These are phyloP conservation scores for Scolanthus callimorphus DNA, from an alignment of 92 coral and sea anemone genomes.

Conservation along the genomic window DNA sequence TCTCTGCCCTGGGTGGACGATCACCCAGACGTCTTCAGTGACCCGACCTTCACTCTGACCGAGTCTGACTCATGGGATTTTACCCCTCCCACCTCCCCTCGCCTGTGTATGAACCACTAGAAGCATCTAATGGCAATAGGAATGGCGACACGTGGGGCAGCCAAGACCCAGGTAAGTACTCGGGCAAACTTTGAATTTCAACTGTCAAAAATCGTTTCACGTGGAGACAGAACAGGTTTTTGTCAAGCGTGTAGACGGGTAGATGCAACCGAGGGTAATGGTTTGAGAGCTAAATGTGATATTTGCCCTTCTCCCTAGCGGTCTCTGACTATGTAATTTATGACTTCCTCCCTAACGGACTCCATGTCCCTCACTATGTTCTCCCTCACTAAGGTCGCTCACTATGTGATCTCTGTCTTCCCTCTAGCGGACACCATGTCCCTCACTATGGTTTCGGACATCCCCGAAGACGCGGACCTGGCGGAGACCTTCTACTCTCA, in stretches of 20 bases:
- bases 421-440: slow-evolving; percentile 35
- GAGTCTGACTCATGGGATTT: slow-evolving; percentile 13
- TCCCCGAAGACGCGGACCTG: slow-evolving; percentile 83
- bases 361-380: too few relatives aligned
- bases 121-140: slow-evolving; percentile 18
- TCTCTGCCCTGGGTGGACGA: slow-evolving; percentile 80
- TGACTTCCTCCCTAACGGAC: too few relatives aligned
- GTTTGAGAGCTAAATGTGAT: too few relatives aligned
- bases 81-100: slow-evolving; percentile 9
- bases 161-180: slow-evolving; percentile 18
- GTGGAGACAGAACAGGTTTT: too few relatives aligned
- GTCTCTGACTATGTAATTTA: too few relatives aligned
- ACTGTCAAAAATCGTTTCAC: too few relatives aligned
- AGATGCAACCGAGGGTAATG: too few relatives aligned
- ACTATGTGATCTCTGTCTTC: too few relatives aligned
- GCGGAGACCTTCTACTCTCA: slow-evolving; percentile 98
- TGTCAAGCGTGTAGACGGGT: too few relatives aligned
- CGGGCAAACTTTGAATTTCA: too few relatives aligned
- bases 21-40: slow-evolving; percentile 71
- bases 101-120: slow-evolving; percentile 1
- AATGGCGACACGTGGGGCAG: slow-evolving; percentile 35
- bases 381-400: too few relatives aligned
- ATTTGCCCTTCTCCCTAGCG: too few relatives aligned
- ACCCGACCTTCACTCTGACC: slow-evolving; percentile 38
- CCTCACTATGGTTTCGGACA: slow-evolving; percentile 67